Conservation (phyloP, 2,113 vertebrate species). For the Telmatochromis brichardi region DNA sequence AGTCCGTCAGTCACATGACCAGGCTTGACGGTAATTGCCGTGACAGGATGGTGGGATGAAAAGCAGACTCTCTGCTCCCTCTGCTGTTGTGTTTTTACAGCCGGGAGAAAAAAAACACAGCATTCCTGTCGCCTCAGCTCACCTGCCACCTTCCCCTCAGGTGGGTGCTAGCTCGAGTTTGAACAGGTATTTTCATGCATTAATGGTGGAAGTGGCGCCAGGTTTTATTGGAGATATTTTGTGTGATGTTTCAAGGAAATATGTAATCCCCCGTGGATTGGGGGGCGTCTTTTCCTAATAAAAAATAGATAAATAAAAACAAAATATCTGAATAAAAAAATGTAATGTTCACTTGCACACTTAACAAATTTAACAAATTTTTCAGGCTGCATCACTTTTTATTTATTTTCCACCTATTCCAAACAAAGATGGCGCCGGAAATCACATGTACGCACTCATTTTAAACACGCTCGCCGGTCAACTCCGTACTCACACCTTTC, state of each 20-base stretch:
- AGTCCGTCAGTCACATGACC: slow-evolving; percentile 63
- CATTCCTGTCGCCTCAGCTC: not conserved
- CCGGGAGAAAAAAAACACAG: not conserved
- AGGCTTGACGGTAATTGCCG: not conserved
- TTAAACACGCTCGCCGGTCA: not conserved
- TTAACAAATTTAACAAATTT: not conserved
- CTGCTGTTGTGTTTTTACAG: slow-evolving; percentile 33
- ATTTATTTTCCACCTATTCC: not conserved
- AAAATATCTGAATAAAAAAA: not conserved
- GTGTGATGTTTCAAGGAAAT: not conserved
- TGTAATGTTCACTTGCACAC: not conserved
- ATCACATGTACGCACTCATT: not conserved
- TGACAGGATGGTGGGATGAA: not conserved
- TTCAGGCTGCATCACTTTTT: not conserved
- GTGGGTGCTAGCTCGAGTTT: not conserved
- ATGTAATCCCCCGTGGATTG: not conserved
- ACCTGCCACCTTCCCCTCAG: not conserved
- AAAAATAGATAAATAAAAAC: not conserved
- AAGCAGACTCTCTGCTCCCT: slow-evolving; percentile 33
- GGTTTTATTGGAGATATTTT: not conserved
- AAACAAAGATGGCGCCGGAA: not conserved
- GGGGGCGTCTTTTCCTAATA: not conserved
- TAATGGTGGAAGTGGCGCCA: not conserved
- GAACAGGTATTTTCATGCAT: not conserved
- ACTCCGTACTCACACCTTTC: not conserved